These are phyloP conservation scores for Arion vulgaris DNA, from an alignment of 1,140 invertebrate genomes.

Conservation along the genomic window DNA sequence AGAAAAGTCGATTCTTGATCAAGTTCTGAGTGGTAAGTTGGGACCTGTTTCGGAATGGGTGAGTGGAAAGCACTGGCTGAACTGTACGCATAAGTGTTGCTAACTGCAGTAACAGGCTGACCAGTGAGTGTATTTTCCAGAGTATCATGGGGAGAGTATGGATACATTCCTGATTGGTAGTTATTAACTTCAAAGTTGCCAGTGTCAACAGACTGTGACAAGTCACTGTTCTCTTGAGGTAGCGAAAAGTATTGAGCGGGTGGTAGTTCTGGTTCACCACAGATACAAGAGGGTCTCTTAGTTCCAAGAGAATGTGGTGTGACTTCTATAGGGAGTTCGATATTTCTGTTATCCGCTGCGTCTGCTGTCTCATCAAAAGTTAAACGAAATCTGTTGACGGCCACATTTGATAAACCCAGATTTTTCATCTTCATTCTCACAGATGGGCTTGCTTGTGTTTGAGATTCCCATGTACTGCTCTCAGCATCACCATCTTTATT, in stretches of 20 bases:
- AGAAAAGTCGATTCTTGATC: no score
- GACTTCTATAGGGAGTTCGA: constrained; percentile 24
- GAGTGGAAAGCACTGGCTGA: background rate
- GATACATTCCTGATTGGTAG: background rate
- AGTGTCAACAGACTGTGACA: no score
- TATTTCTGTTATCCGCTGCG: constrained; percentile 21
- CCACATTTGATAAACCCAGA: constrained; percentile 5
- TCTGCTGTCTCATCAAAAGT: constrained; percentile 35
- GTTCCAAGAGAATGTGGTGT: background rate
- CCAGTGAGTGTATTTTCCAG: background rate
- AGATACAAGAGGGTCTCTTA: constrained; percentile 34
- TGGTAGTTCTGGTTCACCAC: constrained; percentile 33
- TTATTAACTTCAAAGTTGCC: no score
- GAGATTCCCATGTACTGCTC: background rate
- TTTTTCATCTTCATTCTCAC: constrained; percentile 29
- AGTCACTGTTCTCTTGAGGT: background rate
- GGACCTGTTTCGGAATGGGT: background rate
- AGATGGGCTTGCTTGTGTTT: background rate
- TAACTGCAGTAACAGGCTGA: background rate
- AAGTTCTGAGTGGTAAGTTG: no score
- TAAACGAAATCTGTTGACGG: constrained; percentile 20
- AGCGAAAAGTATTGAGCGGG: background rate
- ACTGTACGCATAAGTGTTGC: background rate
- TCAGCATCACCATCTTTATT: background rate
- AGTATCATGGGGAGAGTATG: background rate